Base-by-base conservation (phyloP, 2,797 vertebrate species). In the Ateles fusciceps region DNA sequence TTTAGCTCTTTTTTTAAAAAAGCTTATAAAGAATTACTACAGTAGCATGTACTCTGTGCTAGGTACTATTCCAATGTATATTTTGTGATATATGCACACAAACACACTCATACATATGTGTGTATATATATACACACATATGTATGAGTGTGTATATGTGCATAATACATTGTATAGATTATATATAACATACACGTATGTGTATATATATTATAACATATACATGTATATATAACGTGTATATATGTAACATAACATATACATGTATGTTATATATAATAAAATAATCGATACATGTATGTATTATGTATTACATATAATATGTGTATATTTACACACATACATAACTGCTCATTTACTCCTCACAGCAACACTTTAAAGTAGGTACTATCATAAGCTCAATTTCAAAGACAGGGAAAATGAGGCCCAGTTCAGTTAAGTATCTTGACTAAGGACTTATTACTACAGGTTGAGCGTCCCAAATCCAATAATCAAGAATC, bases 321-420 rank as follows among this genome's bases (percentile, higher is more conserved):
- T 39, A 42, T 74, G 14, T 83, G 9, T 59, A 26, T 33, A 33
- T 36, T 30, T 61, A 30, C n/a, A 10, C 36, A 7, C 46, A 42
- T 44, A 42, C 26, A 26, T 78, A 9, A 10, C 14, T 72, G 13
- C 57, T 22, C 13, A n/a, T 94, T 86, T 28, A 68, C 21, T 87
- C 5, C 28, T 94, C 26, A 61, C n/a, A 64, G 36, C 11, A 81
- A 79, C 30, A 46, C 13, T 80, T 84, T 80, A 33, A 85, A 78
- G 42, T 39, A 80, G 55, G 46, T 48, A 9, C 10, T 85, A 33
- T 84, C 22, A 36, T 52, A 81, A 81, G 4, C 13, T 85, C 24
- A 61, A 1, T 97, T 79, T 92, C 52, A 95, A 95, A 84, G 42
- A 75, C 76, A 33, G 92, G 55, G 68, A 80, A 85, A 48, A 21